A percentile compares a stretch with the other conserved stretches of the same genome.
These are phyloP conservation scores for Lordiphosa mommai DNA, from an alignment of 1,140 invertebrate genomes.

Conservation along the genomic window DNA sequence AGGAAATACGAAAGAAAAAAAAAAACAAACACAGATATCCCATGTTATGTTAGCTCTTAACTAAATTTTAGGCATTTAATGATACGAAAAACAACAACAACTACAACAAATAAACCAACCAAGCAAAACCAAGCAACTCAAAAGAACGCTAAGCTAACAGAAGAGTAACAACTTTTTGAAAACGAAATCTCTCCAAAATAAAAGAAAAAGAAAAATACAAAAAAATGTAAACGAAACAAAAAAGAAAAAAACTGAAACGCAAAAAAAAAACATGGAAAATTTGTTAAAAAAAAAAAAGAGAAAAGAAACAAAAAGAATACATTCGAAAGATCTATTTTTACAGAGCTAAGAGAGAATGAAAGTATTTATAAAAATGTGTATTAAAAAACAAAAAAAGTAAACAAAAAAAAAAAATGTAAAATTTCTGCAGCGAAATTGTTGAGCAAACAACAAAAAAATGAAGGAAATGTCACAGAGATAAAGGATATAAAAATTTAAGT, in stretches of 20 bases:
- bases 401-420: constrained; percentile 67
- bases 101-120: constrained; percentile 52
- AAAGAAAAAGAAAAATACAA: constrained; percentile 14
- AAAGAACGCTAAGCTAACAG: constrained; percentile 19
- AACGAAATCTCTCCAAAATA: constrained; percentile 71
- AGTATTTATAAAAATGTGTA: constrained; percentile 71
- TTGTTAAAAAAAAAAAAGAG: constrained; percentile 57
- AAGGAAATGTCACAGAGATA: constrained; percentile 25
- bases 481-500: constrained; percentile 17
- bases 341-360: constrained; percentile 55
- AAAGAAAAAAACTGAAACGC: constrained; percentile 34
- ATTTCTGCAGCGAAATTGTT: constrained; percentile 43
- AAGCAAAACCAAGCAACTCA: constrained; percentile 35
- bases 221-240: constrained; percentile 61
- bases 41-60: constrained; percentile 74
- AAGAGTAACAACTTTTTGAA: constrained; percentile 60
- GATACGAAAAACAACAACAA: constrained; percentile 42
- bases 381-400: constrained; percentile 42
- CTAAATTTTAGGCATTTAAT: constrained; percentile 72
- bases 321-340: constrained; percentile 69
- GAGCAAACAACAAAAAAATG: constrained; percentile 54
- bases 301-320: constrained; percentile 38
- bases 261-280: constrained; percentile 64
- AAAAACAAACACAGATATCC: constrained; percentile 51
- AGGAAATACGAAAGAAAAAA: constrained; percentile 9